Base-by-base conservation (phyloP, 2,888 invertebrate genomes). In the Eupithecia subfuscata region DNA sequence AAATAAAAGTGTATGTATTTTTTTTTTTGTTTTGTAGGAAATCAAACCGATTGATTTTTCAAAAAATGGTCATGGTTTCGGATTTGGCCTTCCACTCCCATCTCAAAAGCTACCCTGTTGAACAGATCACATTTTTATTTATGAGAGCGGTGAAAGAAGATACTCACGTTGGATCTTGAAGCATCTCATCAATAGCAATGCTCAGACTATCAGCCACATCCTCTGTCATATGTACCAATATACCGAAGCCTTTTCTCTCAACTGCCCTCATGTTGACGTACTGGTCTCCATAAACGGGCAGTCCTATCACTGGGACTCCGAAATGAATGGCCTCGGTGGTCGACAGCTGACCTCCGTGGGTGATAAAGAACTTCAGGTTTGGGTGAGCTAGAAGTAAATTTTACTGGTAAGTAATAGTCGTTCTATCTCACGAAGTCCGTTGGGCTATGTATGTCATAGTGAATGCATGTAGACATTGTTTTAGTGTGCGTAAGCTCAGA, bases 261-360 rank as follows among this genome's bases (percentile, higher is more conserved):
- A 89, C 89, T 3, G 87, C 82, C 11, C 75, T 82, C 89, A 92
- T 90, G 71, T 93, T 93, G 1, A 89, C 79, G 52, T 84, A 78
- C 79, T 93, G 93, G 67, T 93, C 93, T 34, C 85, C 90, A 43
- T 88, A 78, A 0, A 91, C 83, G 2, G 93, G 92, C 1, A 93
- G 82, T 12, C 93, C 93, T 0, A 93, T 86, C 0, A 92, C 75
- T 12, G 93, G 92, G n/a, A 92, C 88, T n/a, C 90, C 92, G 56
- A 85, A 89, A 78, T 92, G 89, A 72, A 92, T 81, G 0, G 92
- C 87, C 82, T 93, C 93, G 11, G 89, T 88, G 0, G 89, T 91
- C 0, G 93, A 93, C 0, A 93, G 81, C 70, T 87, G 90, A 14
- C 93, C 93, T n/a, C 93, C 92, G 43, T 60, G 60, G 11, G 60